Evolutionary conservation across 1,140 invertebrate species (phyloP), one percentile per base, ranked within the genome.

Genomic region (Acromyrmex echinatior): DNA sequence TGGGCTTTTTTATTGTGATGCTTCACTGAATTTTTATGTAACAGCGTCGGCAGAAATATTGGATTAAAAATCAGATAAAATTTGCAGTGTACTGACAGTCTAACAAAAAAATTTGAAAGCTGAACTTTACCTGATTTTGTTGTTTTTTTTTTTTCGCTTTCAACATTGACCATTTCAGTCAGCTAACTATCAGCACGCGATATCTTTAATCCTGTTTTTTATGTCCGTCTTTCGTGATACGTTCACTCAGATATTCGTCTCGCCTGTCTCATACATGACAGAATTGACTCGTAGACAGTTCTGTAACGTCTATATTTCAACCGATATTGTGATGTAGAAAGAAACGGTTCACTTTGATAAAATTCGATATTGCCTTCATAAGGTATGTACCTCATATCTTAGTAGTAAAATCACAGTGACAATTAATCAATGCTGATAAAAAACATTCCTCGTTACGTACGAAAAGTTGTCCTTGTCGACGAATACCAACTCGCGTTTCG

Each of bases 171-270:
- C 31, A 70, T 58, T 81, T 51, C n/a, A 60, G 60, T 63, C 53
- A 45, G 60, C 21, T 31, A 16, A 4, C 56, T 84, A 84, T 84
- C 71, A 45, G 39, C 71, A 49, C 28, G 62, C 77, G 28, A 80
- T 28, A 76, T 84, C 71, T 84, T 76, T 71, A 71, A 81, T 81
- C 56, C 6, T 62, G 39, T 62, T 76, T 84, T 84, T 84, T 70
- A 51, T 53, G 62, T 51, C 28, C n/a, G 14, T 39, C 39, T 51
- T 58, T n/a, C 35, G 56, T 1, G 80, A 84, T 84, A 84, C 80
- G 16, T 84, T 84, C 70, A 84, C 70, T 51, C 68, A 84, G 70
- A 84, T 82, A 62, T 80, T 80, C 7, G 49, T 63, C 39, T 65
- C 45, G 25, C 18, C 25, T 70, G 63, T 25, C 21, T 5, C 21